phyloP scores from a whole-genome alignment of 2,113 vertebrate genomes.

The Lethenteron camtschaticum region DNA sequence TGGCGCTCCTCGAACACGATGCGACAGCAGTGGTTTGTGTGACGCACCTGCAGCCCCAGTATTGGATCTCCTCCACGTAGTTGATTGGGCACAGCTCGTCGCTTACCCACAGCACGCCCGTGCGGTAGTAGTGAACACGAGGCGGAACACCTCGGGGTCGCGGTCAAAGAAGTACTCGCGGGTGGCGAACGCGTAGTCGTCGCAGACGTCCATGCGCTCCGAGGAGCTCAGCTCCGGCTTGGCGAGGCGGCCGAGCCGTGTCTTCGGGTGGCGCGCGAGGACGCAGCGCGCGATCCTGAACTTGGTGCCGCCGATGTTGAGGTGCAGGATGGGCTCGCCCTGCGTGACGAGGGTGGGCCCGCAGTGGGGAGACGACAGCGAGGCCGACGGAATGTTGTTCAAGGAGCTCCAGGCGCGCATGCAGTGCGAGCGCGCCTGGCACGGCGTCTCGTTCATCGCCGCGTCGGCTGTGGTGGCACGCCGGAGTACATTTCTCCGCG shows the following conservation, averaged over 20 bases:
- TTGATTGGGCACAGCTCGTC: constrained; percentile 36
- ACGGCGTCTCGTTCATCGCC: too few relatives aligned
- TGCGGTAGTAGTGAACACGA: constrained; percentile 61
- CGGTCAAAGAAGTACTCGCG: constrained; percentile 68
- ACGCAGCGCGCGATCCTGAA: constrained; percentile 35
- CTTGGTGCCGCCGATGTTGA: constrained; percentile 44
- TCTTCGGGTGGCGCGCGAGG: constrained; percentile 31
- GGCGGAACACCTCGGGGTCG: constrained; percentile 50
- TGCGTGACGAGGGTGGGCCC: too few relatives aligned
- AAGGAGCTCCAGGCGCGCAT: too few relatives aligned
- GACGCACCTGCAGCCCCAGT: constrained; percentile 42
- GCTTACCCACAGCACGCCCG: constrained; percentile 34
- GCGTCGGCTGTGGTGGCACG: too few relatives aligned
- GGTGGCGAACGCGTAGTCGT: constrained; percentile 45
- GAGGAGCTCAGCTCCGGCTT: constrained; percentile 20
- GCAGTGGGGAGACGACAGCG: too few relatives aligned
- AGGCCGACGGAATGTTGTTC: too few relatives aligned
- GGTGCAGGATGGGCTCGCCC: constrained; percentile 25
- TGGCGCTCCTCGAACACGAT: constrained; percentile 39
- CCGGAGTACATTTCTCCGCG: too few relatives aligned
- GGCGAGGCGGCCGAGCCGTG: constrained; percentile 41
- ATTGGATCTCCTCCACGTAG: constrained; percentile 43
- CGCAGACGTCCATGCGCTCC: constrained; percentile 42
- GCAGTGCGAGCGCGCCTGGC: too few relatives aligned
- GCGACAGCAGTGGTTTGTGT: constrained; percentile 35